A percentile compares a stretch with the other conserved stretches of the same genome.
Conservation (phyloP, 2,888 invertebrate species). For the Drosophila subquinaria region DNA sequence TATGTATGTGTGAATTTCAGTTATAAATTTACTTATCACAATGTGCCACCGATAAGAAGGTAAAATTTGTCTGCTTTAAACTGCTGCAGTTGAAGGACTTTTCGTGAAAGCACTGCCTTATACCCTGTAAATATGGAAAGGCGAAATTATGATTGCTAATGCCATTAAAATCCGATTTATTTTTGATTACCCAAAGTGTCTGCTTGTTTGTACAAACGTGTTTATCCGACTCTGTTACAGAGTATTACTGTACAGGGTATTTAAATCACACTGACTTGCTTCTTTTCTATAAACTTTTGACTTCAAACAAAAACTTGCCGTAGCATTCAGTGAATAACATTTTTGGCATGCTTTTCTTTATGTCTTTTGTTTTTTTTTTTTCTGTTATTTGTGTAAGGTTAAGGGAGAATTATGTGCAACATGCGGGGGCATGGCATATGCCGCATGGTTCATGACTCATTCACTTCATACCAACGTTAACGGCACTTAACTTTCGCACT, state of each 20-base stretch:
- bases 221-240: neutral
- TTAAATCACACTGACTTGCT: constrained; percentile 4
- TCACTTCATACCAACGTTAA: constrained; percentile 56
- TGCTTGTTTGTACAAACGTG: neutral
- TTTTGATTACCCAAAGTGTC: neutral
- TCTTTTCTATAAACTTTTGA: constrained; percentile 22
- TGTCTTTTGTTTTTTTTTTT: neutral
- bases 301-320: constrained; percentile 31
- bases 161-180: neutral
- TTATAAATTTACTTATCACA: constrained; percentile 73
- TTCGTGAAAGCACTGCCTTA: neutral
- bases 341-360: constrained; percentile 8
- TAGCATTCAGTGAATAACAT: constrained; percentile 31
- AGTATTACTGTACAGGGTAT: neutral
- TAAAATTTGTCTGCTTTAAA: constrained; percentile 65
- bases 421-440: constrained; percentile 25
- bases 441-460: constrained; percentile 52
- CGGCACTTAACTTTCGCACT: constrained; percentile 72
- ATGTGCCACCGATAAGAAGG: constrained; percentile 46
- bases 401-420: constrained; percentile 55
- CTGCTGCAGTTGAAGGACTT: constrained; percentile 33
- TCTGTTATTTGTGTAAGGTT: constrained; percentile 7
- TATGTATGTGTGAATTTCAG: constrained; percentile 35
- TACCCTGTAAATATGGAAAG: neutral
- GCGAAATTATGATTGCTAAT: neutral